Evolutionary conservation across 1,140 invertebrate genomes (phyloP), one percentile per base, ranked within the genome.

Genomic region (Trichoplusia ni): DNA sequence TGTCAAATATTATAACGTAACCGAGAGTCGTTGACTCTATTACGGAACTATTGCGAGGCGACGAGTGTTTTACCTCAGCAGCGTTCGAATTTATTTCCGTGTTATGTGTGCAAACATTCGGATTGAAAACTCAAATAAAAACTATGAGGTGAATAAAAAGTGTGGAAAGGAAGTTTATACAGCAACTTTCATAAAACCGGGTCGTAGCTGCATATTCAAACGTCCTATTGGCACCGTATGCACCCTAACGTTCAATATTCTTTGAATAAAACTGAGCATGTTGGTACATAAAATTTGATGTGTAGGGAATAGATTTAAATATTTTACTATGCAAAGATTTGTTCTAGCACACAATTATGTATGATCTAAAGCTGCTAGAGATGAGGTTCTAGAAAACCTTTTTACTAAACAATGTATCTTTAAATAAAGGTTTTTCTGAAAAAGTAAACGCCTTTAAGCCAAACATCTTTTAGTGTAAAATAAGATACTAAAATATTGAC

Each of bases 401-500:
- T n/a, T n/a, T n/a, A n/a, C n/a, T n/a, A n/a, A n/a, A n/a, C n/a
- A n/a, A n/a, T n/a, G n/a, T n/a, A n/a, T n/a, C n/a, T n/a, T n/a
- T n/a, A n/a, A n/a, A n/a, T n/a, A n/a, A n/a, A n/a, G n/a, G n/a
- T n/a, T n/a, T n/a, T n/a, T n/a, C n/a, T n/a, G n/a, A n/a, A n/a
- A n/a, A n/a, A n/a, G n/a, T n/a, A n/a, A n/a, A n/a, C n/a, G n/a
- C n/a, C n/a, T n/a, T n/a, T n/a, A n/a, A n/a, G n/a, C n/a, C n/a
- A n/a, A n/a, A n/a, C n/a, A n/a, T n/a, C n/a, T n/a, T n/a, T n/a
- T n/a, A n/a, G n/a, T n/a, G n/a, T n/a, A n/a, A n/a, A n/a, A n/a
- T 21, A 35, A 21, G 47, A 51, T 51, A 51, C 33, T 51, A 51
- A 35, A 51, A 51, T 51, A 51, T 51, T 51, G 47, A 33, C 47